Base-by-base conservation (phyloP, 2,113 vertebrate species). In the Cheilinus undulatus region DNA sequence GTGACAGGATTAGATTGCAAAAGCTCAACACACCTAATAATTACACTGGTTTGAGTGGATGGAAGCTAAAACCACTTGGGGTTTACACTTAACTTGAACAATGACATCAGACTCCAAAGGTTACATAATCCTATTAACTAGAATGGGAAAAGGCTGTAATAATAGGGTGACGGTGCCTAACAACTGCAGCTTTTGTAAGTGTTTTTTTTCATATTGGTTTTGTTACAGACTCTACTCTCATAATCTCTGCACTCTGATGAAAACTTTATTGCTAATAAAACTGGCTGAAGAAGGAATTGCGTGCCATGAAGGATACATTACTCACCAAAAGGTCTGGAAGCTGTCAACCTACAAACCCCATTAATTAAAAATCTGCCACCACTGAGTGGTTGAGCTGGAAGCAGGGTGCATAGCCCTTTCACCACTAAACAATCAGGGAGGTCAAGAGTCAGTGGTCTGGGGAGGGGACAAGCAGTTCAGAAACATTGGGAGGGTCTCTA, bases 341-440 rank as follows among this genome's bases (percentile, higher is more conserved):
- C 68, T 49, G 64, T 77, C 77, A 28, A 54, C 54, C 67, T 43
- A 15, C n/a, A n/a, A 70, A 80, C 50, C 20, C 58, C 56, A 69
- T 86, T 87, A 64, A 83, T 70, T 28, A 88, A 80, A 89, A 65
- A 86, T 73, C 54, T 73, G 53, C 80, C 78, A 60, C 36, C 63
- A 28, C 81, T 67, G 70, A 89, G 80, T 58, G 59, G 59, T 27
- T 40, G 62, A 60, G 79, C 73, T 82, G 62, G 76, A 80, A 76
- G 52, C 61, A 42, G 73, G 58, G 76, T 62, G 69, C 45, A 34
- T 45, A 83, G 87, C 50, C 85, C 84, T 86, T 82, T 92, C 54
- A 92, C 86, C 88, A 70, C 48, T 1, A 9, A 68, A 91, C 82
- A 94, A 93, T 87, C 73, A 43, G 28, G 5, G 65, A 77, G 91